A percentile compares a stretch with the other conserved stretches of the same genome.
phyloP scores from a whole-genome alignment of 2,797 vertebrate genomes.

The Acipenser ruthenus region DNA sequence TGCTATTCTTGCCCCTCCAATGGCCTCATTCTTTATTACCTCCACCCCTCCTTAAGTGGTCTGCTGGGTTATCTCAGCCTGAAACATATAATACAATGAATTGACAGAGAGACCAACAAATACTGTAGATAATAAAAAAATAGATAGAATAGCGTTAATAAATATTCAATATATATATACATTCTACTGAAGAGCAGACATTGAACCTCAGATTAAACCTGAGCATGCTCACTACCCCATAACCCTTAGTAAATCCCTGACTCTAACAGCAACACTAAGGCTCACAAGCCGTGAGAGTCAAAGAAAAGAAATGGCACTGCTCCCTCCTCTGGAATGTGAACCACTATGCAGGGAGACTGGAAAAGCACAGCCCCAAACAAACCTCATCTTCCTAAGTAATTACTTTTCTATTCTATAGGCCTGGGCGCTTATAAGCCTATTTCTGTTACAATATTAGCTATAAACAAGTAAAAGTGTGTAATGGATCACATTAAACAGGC shows the following conservation, averaged over 20 bases:
- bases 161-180: too few species aligned
- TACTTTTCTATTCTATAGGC: slow-evolving; percentile 75
- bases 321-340: slow-evolving; percentile 40
- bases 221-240: slow-evolving; percentile 36
- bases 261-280: slow-evolving; percentile 28
- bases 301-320: slow-evolving; percentile 36
- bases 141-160: too few species aligned
- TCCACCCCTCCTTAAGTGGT: too few species aligned
- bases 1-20: too few species aligned
- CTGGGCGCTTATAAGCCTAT: slow-evolving; percentile 79
- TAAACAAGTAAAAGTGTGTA: slow-evolving; percentile 95
- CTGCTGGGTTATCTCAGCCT: too few species aligned
- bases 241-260: slow-evolving; percentile 40
- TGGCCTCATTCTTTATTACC: too few species aligned
- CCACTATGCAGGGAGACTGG: slow-evolving; percentile 28
- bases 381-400: slow-evolving; percentile 79
- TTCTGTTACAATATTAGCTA: slow-evolving; percentile 92
- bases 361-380: slow-evolving; percentile 47
- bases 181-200: slow-evolving; percentile 3
- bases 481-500: slow-evolving; percentile 93
- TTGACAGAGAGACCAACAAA: too few species aligned
- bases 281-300: slow-evolving; percentile 21
- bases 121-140: too few species aligned
- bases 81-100: too few species aligned
- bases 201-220: slow-evolving; percentile 12